Percentiles rank a stretch among this genome's conserved stretches.
Evolutionary conservation across 2,113 vertebrate species (phyloP).

Genomic region (Aleadryas rufinucha): DNA sequence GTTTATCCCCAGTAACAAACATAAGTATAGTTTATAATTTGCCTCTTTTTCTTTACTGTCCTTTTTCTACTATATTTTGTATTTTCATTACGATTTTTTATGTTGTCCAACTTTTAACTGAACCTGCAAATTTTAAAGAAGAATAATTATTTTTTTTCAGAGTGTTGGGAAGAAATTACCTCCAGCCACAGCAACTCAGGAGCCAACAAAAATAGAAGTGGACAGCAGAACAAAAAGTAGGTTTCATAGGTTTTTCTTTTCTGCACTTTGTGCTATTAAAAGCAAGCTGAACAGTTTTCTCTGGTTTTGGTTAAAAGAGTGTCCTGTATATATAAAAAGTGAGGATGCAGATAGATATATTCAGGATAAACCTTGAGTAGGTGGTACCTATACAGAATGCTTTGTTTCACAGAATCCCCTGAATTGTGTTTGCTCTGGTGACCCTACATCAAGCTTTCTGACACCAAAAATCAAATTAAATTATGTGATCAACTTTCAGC

Average conservation of each 20-base stretch:
- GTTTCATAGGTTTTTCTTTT: slow-evolving; percentile 47
- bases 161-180: slow-evolving; percentile 82
- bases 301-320: background rate
- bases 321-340: background rate
- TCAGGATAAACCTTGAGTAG: background rate
- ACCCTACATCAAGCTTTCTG: background rate
- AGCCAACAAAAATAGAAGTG: slow-evolving; percentile 86
- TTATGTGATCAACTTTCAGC: background rate
- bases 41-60: background rate
- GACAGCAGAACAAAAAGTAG: slow-evolving; percentile 90
- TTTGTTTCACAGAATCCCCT: background rate
- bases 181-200: slow-evolving; percentile 70
- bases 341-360: background rate
- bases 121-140: slow-evolving; percentile 40
- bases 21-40: background rate
- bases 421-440: background rate
- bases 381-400: background rate
- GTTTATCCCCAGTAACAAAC: background rate
- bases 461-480: background rate
- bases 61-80: background rate
- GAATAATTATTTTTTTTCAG: slow-evolving; percentile 64
- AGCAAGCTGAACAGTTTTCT: background rate
- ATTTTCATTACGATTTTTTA: background rate
- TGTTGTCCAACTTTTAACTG: background rate
- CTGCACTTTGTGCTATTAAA: background rate